A percentile compares a stretch with the other conserved stretches of the same genome.
phyloP scores from a whole-genome alignment of 2,113 vertebrate genomes.

The Callionymus lyra region DNA sequence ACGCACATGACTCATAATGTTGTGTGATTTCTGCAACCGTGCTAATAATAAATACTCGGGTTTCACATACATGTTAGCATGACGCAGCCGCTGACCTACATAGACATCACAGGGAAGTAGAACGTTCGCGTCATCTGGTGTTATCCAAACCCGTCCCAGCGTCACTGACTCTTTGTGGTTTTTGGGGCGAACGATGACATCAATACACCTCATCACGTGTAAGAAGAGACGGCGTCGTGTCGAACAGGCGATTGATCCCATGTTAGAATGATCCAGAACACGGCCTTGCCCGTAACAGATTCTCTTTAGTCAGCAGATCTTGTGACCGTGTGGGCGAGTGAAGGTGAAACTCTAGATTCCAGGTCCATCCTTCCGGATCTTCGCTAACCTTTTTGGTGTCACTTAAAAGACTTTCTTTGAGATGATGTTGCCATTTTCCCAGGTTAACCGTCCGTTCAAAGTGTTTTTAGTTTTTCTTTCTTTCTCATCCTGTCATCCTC shows the following conservation, averaged over 20 bases:
- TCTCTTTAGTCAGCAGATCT: not conserved
- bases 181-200: conserved; percentile 27
- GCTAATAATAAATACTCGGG: too few relatives aligned
- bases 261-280: conserved; percentile 35
- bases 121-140: conserved; percentile 15
- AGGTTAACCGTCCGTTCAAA: conserved; percentile 34
- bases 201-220: conserved; percentile 54
- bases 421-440: conserved; percentile 9
- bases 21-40: too few relatives aligned
- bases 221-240: conserved; percentile 44
- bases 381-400: not conserved
- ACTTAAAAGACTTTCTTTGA: not conserved
- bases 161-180: conserved; percentile 27
- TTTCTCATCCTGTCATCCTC: conserved; percentile 28
- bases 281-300: conserved; percentile 16
- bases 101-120: conserved; percentile 10
- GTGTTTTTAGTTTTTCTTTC: conserved; percentile 47
- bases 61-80: conserved; percentile 2
- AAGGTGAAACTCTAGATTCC: not conserved
- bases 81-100: conserved; percentile 14
- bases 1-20: too few relatives aligned
- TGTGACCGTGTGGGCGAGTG: not conserved
- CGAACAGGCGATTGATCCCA: conserved; percentile 42
- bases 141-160: conserved; percentile 19
- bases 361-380: not conserved